phyloP scores from a whole-genome alignment of 1,140 invertebrate species.

The Triops cancriformis region DNA sequence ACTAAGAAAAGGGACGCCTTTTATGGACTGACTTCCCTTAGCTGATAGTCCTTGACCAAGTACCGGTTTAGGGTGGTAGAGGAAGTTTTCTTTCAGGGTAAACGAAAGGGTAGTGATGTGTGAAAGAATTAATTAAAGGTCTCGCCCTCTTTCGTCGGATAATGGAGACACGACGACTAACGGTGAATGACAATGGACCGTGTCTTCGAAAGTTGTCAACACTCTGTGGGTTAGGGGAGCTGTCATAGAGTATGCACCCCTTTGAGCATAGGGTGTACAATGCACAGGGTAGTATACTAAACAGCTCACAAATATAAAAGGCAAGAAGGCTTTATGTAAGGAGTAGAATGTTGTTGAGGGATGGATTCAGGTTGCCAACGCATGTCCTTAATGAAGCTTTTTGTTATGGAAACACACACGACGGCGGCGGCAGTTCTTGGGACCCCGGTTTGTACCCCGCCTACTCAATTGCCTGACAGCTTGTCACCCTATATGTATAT shows the following conservation, averaged over 20 bases:
- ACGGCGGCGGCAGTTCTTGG: background rate
- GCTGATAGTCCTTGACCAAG: too few relatives aligned
- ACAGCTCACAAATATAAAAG: background rate
- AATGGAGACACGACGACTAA: background rate
- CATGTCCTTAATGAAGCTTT: background rate
- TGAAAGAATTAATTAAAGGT: background rate
- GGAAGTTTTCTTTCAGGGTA: too few relatives aligned
- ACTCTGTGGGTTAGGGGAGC: background rate
- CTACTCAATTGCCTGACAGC: conserved; percentile 8
- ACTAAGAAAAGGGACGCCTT: too few relatives aligned
- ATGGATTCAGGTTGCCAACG: background rate
- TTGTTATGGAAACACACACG: conserved; percentile 5
- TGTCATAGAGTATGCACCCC: background rate
- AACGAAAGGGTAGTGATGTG: background rate
- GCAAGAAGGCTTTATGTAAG: background rate
- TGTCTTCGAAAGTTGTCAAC: background rate
- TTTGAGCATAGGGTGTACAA: background rate
- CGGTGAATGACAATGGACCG: background rate
- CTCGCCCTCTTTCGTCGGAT: background rate
- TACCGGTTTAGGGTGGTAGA: too few relatives aligned
- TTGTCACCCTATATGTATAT: conserved; percentile 1
- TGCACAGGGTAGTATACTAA: too few relatives aligned
- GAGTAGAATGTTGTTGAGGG: background rate
- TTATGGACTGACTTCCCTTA: too few relatives aligned
- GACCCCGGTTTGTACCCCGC: background rate